Evolutionary conservation across 2,888 invertebrate species (phyloP), one percentile per base, ranked within the genome.

Genomic region (Mythimna vitellina): DNA sequence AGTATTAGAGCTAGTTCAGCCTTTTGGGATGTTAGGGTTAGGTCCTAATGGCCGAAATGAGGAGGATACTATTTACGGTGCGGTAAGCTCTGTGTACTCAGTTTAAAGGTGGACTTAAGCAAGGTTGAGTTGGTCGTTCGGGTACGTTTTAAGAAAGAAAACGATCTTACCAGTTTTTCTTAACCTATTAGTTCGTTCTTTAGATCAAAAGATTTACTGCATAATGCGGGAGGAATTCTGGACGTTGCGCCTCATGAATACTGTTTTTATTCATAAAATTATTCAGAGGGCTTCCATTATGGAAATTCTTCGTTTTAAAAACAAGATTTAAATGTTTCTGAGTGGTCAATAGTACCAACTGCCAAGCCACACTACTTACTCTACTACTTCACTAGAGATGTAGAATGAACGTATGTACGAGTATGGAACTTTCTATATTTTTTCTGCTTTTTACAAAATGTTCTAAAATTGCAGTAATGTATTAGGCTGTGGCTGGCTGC

Each of bases 401-500:
- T 64, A 22, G 32, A 14, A 61, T 65, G 49, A 29, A 35, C 25
- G n/a, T 25, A 29, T 66, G 4, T 63, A n/a, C 65, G 22, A 63
- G 6, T 66, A 25, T 69, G 53, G 57, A 65, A 51, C 22, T 64
- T 46, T 38, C 10, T 29, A 74, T 49, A 49, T 57, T 54, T 70
- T 70, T 54, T 14, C 38, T 58, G 5, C 46, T 58, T 70, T 78
- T 74, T 63, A n/a, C 10, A 65, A 58, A 64, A 70, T 72, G 10
- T 63, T 70, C 32, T 38, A 70, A 82, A 58, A 84, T 82, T 32
- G 68, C 65, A 65, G 69, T 70, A 76, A 77, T 81, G 56, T 62
- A 77, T 80, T 77, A 75, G 69, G 3, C 51, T 53, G 72, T 80
- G 86, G 86, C 84, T 70, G 56, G 56, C 42, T 78, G 84, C 84